Percentiles rank a stretch among this genome's conserved stretches.
These are phyloP conservation scores for Drosophila sechellia DNA, from an alignment of 1,140 invertebrate genomes.

Conservation along the genomic window DNA sequence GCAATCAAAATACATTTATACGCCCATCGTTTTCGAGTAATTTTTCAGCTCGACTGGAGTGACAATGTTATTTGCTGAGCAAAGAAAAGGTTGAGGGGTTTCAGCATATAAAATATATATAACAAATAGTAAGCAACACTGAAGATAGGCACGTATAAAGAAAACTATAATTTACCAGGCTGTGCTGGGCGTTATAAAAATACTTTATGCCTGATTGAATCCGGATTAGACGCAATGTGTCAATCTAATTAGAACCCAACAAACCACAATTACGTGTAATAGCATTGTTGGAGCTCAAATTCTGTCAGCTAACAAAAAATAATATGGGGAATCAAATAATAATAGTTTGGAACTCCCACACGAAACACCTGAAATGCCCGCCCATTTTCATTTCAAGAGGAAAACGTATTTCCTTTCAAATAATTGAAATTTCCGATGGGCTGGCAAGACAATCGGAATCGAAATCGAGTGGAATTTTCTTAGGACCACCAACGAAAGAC, in stretches of 20 bases:
- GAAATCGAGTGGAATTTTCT: constrained; percentile 3
- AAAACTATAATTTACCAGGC: too few species aligned
- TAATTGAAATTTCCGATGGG: constrained; percentile 21
- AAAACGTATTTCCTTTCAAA: not conserved
- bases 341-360: constrained; percentile 3
- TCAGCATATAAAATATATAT: not conserved
- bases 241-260: not conserved
- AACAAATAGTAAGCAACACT: not conserved
- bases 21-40: constrained; percentile 14
- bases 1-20: constrained; percentile 10
- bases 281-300: not conserved
- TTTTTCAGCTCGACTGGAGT: constrained; percentile 14
- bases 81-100: not conserved
- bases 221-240: constrained; percentile 5
- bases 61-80: not conserved
- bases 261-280: constrained; percentile 29
- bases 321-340: constrained; percentile 29
- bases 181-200: not conserved
- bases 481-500: constrained; percentile 8
- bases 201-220: constrained; percentile 19
- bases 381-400: not conserved
- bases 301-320: constrained; percentile 24
- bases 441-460: constrained; percentile 13
- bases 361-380: constrained; percentile 21
- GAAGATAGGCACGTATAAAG: not conserved